Evolutionary conservation across 1,140 invertebrate genomes (phyloP).

Genomic region (Cecropterus lyciades): DNA sequence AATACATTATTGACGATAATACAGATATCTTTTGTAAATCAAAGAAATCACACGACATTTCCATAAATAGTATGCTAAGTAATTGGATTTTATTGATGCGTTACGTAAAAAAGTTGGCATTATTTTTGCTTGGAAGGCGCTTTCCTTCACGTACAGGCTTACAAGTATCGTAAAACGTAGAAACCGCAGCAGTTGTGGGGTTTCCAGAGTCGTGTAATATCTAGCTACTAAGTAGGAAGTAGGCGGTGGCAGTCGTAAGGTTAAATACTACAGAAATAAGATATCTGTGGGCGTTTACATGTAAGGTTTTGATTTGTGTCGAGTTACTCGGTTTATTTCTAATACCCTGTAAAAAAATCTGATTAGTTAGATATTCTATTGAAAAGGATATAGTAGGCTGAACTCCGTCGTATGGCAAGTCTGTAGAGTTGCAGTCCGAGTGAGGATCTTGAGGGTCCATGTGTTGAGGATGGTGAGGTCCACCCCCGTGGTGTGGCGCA

Average conservation of each 20-base stretch:
- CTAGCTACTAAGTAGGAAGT: constrained; percentile 78
- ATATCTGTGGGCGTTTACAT: constrained; percentile 69
- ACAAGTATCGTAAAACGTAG: constrained; percentile 66
- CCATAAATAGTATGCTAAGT: not conserved
- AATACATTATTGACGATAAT: too few relatives aligned
- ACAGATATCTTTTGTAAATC: too few relatives aligned
- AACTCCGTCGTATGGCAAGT: constrained; percentile 94
- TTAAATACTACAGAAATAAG: constrained; percentile 83
- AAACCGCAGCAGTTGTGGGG: constrained; percentile 77
- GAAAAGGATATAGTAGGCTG: constrained; percentile 98
- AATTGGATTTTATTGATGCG: constrained; percentile 24
- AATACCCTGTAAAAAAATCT: constrained; percentile 20
- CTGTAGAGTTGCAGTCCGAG: constrained; percentile 94
- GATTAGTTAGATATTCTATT: constrained; percentile 49
- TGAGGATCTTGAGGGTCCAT: constrained; percentile 93
- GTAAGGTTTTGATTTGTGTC: constrained; percentile 45
- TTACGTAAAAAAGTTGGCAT: constrained; percentile 8
- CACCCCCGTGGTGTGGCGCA: constrained; percentile 79
- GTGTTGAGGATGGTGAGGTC: constrained; percentile 82
- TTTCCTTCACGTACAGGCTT: constrained; percentile 55
- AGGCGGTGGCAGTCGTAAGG: constrained; percentile 75
- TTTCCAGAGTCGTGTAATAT: constrained; percentile 77
- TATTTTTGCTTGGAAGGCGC: constrained; percentile 49
- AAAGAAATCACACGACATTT: too few relatives aligned
- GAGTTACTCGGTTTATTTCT: constrained; percentile 34